These are phyloP conservation scores for Acrobasis consociella DNA, from an alignment of 2,888 invertebrate genomes.

Conservation along the genomic window DNA sequence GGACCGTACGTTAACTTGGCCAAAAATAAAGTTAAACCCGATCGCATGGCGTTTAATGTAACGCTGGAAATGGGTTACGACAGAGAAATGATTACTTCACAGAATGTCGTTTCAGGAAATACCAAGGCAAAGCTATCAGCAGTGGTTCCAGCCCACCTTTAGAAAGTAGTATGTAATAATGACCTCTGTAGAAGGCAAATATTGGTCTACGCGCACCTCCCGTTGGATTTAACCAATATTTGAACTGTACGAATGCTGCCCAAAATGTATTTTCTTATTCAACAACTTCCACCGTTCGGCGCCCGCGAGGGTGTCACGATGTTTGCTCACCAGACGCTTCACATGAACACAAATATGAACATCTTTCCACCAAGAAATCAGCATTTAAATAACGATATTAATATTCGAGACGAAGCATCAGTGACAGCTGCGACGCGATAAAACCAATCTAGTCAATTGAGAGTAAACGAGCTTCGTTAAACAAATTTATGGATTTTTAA, in stretches of 20 bases:
- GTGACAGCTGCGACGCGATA: constrained; percentile 25
- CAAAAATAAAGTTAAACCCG: constrained; percentile 73
- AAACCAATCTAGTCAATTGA: constrained; percentile 30
- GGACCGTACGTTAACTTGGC: constrained; percentile 57
- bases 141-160: constrained; percentile 41
- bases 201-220: constrained; percentile 71
- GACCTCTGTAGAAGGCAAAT: constrained; percentile 65
- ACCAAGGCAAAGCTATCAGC: neutral
- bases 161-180: constrained; percentile 70
- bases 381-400: constrained; percentile 25
- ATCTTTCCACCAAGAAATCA: constrained; percentile 10
- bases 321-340: constrained; percentile 59
- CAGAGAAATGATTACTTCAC: constrained; percentile 28
- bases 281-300: constrained; percentile 73
- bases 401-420: constrained; percentile 26
- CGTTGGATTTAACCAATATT: constrained; percentile 78
- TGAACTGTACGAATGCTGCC: constrained; percentile 71
- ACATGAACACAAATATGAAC: constrained; percentile 24
- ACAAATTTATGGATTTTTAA: constrained; percentile 36
- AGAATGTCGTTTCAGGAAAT: constrained; percentile 24
- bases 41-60: constrained; percentile 42
- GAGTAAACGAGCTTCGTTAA: constrained; percentile 31
- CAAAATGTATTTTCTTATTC: constrained; percentile 76
- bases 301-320: constrained; percentile 64
- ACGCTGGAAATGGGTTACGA: constrained; percentile 30